Percentiles rank a stretch among this genome's conserved stretches.
phyloP scores from a whole-genome alignment of 2,797 vertebrate genomes.

The Amblyopsis hoosieri region DNA sequence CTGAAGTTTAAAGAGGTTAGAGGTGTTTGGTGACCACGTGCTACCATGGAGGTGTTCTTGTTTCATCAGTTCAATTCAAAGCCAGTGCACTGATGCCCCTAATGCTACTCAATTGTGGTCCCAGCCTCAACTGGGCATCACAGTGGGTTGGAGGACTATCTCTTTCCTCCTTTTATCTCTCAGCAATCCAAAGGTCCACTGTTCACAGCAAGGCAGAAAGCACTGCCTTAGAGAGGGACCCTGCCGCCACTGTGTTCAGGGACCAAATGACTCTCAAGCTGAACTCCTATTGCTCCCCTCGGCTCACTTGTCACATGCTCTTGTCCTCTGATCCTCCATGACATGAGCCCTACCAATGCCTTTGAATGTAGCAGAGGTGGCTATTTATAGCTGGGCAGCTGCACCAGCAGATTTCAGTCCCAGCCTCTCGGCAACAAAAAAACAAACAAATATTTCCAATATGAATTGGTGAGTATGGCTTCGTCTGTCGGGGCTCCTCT shows the following conservation, averaged over 20 bases:
- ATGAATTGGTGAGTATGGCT: constrained; percentile 17
- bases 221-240: constrained; percentile 10
- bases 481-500: constrained; percentile 10
- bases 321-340: constrained; percentile 57
- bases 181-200: constrained; percentile 21
- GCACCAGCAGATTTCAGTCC: constrained; percentile 41
- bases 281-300: too few relatives aligned
- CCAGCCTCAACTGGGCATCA: constrained; percentile 10
- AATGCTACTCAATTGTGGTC: not conserved
- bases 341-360: constrained; percentile 54
- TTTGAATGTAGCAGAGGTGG: constrained; percentile 53
- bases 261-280: too few relatives aligned
- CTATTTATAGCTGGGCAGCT: constrained; percentile 69
- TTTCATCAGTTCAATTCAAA: not conserved
- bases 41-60: not conserved
- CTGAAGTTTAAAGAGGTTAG: too few relatives aligned
- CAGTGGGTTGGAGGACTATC: not conserved
- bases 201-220: constrained; percentile 33
- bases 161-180: constrained; percentile 2
- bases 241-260: too few relatives aligned
- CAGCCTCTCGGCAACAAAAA: constrained; percentile 26
- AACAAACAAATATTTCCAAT: constrained; percentile 35
- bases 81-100: not conserved
- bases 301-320: constrained; percentile 28
- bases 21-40: not conserved